Base-by-base conservation (phyloP, 2,797 vertebrate species). In the Podarcis lilfordi region DNA sequence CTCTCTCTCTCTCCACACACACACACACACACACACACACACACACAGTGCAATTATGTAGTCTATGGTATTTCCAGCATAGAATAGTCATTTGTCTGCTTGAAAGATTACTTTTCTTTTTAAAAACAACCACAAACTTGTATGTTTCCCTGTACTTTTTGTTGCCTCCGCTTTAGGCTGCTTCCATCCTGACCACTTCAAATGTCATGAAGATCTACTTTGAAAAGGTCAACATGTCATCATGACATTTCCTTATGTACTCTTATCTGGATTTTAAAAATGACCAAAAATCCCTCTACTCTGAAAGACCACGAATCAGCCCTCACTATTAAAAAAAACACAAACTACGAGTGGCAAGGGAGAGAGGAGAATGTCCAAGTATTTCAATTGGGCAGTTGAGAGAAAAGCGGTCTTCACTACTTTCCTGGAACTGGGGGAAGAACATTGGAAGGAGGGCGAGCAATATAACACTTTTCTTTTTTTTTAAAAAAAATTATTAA, bases 201-300 rank as follows among this genome's bases (percentile, higher is more conserved):
- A 91, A 90, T 85, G 88, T 43, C n/a, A 84, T 69, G 75, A 87
- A 85, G 64, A 35, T 80, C 25, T 82, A 75, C 55, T 89, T 77
- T 80, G 21, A 71, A 91, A 91, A 91, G 75, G 80, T 94, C 88
- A 93, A 5, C 10, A 84, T 88, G 71, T 74, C 37, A 68, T 75
- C 50, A 50, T 50, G 27, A 82, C 93, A 72, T 82, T 85, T 89
- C 45, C 55, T 88, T 76, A 89, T 76, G 29, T 50, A 69, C 77
- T 50, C 25, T 8, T 64, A 61, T 4, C 3, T 3, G 59, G 6
- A 77, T 66, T 90, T 86, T 86, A 25, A 86, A 77, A 80, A 82
- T 29, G 8, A 11, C 27, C 89, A 45, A 83, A 8, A 6, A 59
- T 88, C 75, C 3, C 76, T 83, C 82, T 61, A 69, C 66, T 23